Conservation (phyloP, 2,113 vertebrate species). For the Chaetodon trifascialis region DNA sequence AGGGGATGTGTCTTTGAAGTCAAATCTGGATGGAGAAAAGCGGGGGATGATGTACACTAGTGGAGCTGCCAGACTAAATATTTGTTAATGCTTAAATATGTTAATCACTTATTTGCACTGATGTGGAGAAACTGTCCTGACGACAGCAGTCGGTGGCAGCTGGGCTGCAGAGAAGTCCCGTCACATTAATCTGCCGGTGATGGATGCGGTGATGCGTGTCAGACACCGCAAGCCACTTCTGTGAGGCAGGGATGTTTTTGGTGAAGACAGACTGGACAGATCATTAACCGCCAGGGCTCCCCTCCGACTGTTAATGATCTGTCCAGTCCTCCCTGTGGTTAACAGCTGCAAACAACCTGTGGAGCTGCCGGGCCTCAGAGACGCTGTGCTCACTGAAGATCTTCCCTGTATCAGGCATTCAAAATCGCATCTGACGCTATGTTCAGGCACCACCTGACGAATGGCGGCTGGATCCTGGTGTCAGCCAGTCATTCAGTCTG, state of each 20-base stretch:
- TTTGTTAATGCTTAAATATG: constrained; percentile 5
- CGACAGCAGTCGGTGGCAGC: background rate
- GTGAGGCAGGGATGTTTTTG: background rate
- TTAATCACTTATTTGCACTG: background rate
- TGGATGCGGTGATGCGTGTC: background rate
- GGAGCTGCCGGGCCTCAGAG: background rate
- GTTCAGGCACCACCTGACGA: background rate
- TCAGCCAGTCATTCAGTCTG: background rate
- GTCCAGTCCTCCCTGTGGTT: background rate
- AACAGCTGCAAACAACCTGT: background rate
- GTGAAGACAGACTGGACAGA: constrained; percentile 4
- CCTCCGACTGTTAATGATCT: constrained; percentile 7
- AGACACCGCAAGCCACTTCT: background rate
- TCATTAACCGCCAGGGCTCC: background rate
- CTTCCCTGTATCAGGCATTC: background rate
- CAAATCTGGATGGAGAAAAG: background rate
- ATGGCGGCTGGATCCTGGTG: background rate
- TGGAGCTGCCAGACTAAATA: background rate
- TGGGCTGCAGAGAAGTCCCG: background rate
- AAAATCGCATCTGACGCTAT: background rate
- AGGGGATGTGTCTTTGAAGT: constrained; percentile 48
- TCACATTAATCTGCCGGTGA: constrained; percentile 27
- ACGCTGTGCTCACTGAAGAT: background rate
- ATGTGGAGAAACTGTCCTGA: background rate
- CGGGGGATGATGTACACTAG: background rate